Conservation (phyloP, 2,888 invertebrate genomes). For the Diaperis boleti region DNA sequence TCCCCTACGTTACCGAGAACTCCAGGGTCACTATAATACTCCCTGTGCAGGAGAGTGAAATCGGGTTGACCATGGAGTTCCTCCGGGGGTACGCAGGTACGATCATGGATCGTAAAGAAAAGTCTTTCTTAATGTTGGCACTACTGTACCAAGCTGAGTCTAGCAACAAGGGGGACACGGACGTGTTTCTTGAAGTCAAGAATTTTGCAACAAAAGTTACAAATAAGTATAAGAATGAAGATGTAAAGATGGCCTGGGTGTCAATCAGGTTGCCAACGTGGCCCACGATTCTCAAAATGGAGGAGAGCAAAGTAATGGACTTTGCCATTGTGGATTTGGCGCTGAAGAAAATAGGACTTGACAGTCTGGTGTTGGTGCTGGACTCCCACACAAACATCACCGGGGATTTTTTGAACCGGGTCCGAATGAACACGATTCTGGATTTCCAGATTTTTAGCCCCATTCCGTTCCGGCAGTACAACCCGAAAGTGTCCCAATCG, state of each 20-base stretch:
- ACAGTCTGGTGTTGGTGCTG: conserved; percentile 79
- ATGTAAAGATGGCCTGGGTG: conserved; percentile 77
- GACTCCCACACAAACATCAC: conserved; percentile 78
- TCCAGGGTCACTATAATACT: conserved; percentile 83
- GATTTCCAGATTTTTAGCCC: conserved; percentile 92
- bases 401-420: conserved; percentile 90
- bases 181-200: conserved; percentile 69
- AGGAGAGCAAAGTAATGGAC: conserved; percentile 64
- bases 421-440: conserved; percentile 93
- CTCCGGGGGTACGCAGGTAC: conserved; percentile 75
- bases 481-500: conserved; percentile 72
- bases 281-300: conserved; percentile 54
- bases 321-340: conserved; percentile 78
- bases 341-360: conserved; percentile 76
- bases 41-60: conserved; percentile 73
- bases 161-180: conserved; percentile 69
- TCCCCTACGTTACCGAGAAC: conserved; percentile 97
- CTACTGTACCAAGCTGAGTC: conserved; percentile 75
- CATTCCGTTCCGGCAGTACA: conserved; percentile 90
- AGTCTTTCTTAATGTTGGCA: conserved; percentile 81
- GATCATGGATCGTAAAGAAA: conserved; percentile 79
- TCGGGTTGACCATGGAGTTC: conserved; percentile 74
- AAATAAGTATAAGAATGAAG: conserved; percentile 76
- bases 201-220: conserved; percentile 73
- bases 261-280: conserved; percentile 72